Percentiles rank a stretch among this genome's conserved stretches.
Conservation (phyloP, 1,140 invertebrate species). For the Caenorhabditis briggsae region DNA sequence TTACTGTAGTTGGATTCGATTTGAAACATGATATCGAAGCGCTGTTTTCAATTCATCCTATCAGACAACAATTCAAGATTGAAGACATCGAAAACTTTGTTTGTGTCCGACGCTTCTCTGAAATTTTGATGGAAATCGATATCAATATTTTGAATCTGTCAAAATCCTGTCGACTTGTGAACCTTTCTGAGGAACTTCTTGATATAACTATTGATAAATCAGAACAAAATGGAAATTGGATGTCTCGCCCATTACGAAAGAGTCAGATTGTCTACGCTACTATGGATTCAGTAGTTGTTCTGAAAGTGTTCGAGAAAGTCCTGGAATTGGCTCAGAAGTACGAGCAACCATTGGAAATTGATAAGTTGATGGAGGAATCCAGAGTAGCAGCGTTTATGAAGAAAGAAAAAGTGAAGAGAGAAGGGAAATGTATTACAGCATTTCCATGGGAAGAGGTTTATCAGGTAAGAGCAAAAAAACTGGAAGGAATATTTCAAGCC, state of each 20-base stretch:
- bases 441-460: background rate
- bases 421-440: background rate
- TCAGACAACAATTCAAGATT: background rate
- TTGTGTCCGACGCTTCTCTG: background rate
- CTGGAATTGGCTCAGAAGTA: background rate
- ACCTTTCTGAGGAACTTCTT: background rate
- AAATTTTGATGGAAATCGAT: background rate
- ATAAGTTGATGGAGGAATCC: background rate
- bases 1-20: conserved; percentile 19
- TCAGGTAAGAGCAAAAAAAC: background rate
- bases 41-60: background rate
- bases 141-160: background rate
- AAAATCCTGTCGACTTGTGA: background rate
- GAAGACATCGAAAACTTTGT: background rate
- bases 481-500: background rate
- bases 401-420: background rate
- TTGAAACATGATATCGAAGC: conserved; percentile 5
- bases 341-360: background rate
- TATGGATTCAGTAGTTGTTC: background rate
- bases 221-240: conserved; percentile 18
- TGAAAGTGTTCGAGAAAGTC: background rate
- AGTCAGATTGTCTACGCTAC: conserved; percentile 14
- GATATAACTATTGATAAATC: background rate
- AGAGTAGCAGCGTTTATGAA: background rate
- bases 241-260: background rate